phyloP scores from a whole-genome alignment of 2,888 invertebrate genomes.

The Harpalus rufipes region DNA sequence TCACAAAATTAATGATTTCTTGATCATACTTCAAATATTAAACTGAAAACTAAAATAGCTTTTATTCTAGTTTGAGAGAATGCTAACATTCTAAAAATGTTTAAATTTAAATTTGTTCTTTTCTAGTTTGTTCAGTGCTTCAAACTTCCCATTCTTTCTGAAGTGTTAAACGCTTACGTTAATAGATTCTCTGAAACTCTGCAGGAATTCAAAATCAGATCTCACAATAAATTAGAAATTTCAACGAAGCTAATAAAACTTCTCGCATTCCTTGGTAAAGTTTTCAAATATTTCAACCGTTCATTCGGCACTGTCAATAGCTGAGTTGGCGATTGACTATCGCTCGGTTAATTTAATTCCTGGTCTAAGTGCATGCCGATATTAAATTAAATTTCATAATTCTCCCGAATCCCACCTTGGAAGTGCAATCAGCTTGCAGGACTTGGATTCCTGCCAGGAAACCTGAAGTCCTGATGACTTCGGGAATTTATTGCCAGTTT shows the following conservation, averaged over 20 bases:
- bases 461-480: conserved; percentile 37
- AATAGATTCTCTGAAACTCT: neutral
- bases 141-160: neutral
- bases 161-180: neutral
- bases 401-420: conserved; percentile 46
- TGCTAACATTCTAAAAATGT: neutral
- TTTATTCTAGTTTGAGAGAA: neutral
- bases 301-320: conserved; percentile 56
- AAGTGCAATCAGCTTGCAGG: conserved; percentile 22
- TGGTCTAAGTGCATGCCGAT: conserved; percentile 43
- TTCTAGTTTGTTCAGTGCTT: too few relatives aligned
- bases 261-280: conserved; percentile 47
- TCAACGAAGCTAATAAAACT: conserved; percentile 54
- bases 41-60: too few relatives aligned
- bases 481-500: conserved; percentile 31
- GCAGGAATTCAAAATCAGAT: conserved; percentile 20
- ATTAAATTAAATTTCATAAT: conserved; percentile 64
- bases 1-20: too few relatives aligned
- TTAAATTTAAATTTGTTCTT: neutral
- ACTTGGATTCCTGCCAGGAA: conserved; percentile 46
- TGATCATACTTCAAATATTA: too few relatives aligned
- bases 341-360: conserved; percentile 59
- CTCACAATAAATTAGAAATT: conserved; percentile 40
- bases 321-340: neutral
- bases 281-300: conserved; percentile 60